Evolutionary conservation across 2,797 vertebrate genomes (phyloP), one percentile per base, ranked within the genome.

Genomic region (Gambelia wislizenii): DNA sequence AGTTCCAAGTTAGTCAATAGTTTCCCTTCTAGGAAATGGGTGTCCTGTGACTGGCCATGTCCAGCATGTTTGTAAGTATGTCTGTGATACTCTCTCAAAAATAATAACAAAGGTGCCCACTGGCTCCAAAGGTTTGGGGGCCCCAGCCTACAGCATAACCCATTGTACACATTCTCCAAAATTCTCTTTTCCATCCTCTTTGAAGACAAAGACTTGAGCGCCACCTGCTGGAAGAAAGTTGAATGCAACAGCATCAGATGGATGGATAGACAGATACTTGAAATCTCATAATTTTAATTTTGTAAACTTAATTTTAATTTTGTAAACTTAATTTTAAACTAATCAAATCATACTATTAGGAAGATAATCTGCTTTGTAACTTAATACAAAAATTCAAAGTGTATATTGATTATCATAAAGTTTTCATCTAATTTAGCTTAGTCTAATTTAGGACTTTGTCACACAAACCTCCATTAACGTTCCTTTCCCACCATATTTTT

Each of bases 221-320:
- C 93, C 95, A 93, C 12, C 96, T 93, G 87, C 91, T 91, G 96
- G 95, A 42, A 83, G 85, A 56, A 88, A 67, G 30, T 6, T 47
- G 25, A 79, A 87, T 33, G 64, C 2, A 20, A 12, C 39, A 33
- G 6, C 9, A 14, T 18, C 39, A n/a, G 69, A 36, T 39, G 39
- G 72, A 39, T 47, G 3, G 30, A 7, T n/a, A 42, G n/a, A 10
- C 6, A 79, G 33, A 20, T 79, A 20, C 16, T 30, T 81, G 13
- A 82, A 83, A 76, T 33, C 39, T 14, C n/a, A 80, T 56, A 30
- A n/a, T 6, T 69, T 54, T 54, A 39, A 14, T 33, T 36, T 39
- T 69, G 7, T 2, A 6, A 8, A 61, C 3, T 13, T 44, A n/a
- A n/a, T n/a, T n/a, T n/a, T n/a, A n/a, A n/a, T n/a, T n/a, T n/a